Percentiles rank a stretch among this genome's conserved stretches.
These are phyloP conservation scores for Tringa solitaria DNA, from an alignment of 2,113 vertebrate species.

Conservation along the genomic window DNA sequence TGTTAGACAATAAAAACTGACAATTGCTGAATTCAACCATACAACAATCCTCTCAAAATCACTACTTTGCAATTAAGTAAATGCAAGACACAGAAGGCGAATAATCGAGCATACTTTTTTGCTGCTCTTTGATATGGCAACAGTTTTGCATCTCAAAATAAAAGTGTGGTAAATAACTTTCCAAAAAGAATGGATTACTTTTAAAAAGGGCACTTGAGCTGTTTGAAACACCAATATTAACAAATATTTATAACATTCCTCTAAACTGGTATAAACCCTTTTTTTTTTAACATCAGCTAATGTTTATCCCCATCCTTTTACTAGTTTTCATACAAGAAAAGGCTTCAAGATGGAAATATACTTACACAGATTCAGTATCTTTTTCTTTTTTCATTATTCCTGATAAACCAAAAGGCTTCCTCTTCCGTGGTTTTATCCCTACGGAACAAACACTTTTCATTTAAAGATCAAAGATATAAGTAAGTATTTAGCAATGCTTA, in stretches of 20 bases:
- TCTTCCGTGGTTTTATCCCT: slow-evolving; percentile 92
- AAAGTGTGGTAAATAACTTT: not conserved
- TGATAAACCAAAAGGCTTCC: slow-evolving; percentile 91
- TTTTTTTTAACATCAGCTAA: not conserved
- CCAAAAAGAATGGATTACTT: not conserved
- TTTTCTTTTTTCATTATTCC: slow-evolving; percentile 93
- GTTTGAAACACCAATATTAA: not conserved
- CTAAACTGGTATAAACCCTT: not conserved
- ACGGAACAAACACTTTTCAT: slow-evolving; percentile 22
- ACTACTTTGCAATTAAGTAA: not conserved
- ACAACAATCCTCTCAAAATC: not conserved
- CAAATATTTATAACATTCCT: not conserved
- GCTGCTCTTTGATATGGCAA: not conserved
- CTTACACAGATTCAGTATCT: slow-evolving; percentile 94
- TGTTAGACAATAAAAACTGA: not conserved
- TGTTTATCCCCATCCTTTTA: not conserved
- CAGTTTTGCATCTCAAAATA: not conserved
- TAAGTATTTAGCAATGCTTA: not conserved
- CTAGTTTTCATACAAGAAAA: not conserved
- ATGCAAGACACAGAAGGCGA: not conserved
- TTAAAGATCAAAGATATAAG: not conserved
- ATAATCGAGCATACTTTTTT: not conserved
- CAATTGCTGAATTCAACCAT: not conserved
- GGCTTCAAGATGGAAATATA: slow-evolving; percentile 33
- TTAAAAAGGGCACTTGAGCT: not conserved